These are phyloP conservation scores for Nemotelus nigrinus DNA, from an alignment of 2,888 invertebrate species.

Conservation along the genomic window DNA sequence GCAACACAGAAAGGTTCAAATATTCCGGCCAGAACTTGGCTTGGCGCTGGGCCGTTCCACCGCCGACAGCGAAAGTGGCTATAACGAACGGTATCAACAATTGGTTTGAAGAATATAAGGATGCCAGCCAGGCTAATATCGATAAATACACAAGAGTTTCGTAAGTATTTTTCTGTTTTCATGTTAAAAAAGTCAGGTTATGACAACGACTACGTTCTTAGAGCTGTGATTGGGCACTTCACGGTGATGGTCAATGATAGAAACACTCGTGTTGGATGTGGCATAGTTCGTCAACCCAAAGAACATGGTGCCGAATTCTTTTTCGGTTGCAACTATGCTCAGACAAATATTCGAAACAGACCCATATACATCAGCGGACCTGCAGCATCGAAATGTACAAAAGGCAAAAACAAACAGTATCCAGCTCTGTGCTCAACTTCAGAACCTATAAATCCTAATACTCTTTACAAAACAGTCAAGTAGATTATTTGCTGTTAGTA, in stretches of 20 bases:
- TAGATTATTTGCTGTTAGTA: no score
- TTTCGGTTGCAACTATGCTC: slow-evolving; percentile 37
- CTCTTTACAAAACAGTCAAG: neutral
- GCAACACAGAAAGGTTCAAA: slow-evolving; percentile 35
- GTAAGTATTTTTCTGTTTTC: neutral
- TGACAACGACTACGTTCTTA: neutral
- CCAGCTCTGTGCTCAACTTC: slow-evolving; percentile 22
- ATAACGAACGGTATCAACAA: slow-evolving; percentile 25
- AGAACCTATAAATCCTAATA: slow-evolving; percentile 3
- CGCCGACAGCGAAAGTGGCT: neutral
- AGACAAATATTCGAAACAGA: slow-evolving; percentile 12
- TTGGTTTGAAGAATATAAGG: slow-evolving; percentile 39
- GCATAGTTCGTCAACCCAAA: neutral
- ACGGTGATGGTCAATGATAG: slow-evolving; percentile 31
- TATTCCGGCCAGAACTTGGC: slow-evolving; percentile 46
- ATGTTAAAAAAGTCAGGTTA: neutral
- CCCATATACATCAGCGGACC: slow-evolving; percentile 18
- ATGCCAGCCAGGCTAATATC: slow-evolving; percentile 10
- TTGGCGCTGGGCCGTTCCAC: slow-evolving; percentile 1
- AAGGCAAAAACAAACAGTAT: slow-evolving; percentile 4
- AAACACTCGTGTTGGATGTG: slow-evolving; percentile 24
- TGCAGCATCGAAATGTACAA: slow-evolving; percentile 30
- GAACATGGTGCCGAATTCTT: slow-evolving; percentile 7
- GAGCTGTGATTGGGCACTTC: slow-evolving; percentile 28
- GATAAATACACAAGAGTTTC: neutral